Evolutionary conservation across 2,113 vertebrate genomes (phyloP), one percentile per base, ranked within the genome.

Genomic region (Mesocricetus auratus): DNA sequence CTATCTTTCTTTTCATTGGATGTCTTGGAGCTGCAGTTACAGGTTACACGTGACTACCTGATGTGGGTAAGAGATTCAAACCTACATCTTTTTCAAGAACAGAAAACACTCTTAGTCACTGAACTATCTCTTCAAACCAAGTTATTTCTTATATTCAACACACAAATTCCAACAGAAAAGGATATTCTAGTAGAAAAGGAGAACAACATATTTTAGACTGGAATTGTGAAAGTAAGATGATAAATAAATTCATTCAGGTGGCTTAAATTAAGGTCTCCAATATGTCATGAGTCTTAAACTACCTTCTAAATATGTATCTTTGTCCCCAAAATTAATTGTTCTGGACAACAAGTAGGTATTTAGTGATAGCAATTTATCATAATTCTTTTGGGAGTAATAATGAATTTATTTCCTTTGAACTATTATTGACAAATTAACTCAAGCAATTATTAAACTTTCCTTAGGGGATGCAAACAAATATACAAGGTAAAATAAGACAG

Each of bases 341-440:
- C 36, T 56, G 3, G 4, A 29, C 7, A 53, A 16, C 21, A 71
- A 29, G 4, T 71, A 53, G 47, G 29, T 71, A 88, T 53, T 47
- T n/a, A 11, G 4, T 73, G 15, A 39, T 31, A 29, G 3, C 5
- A 53, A 56, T 69, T 53, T 17, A 87, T 56, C 11, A 33, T 47
- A 68, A 36, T 47, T 47, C 15, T 85, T 95, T 91, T 97, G 82
- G 91, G 89, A 91, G 69, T 71, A 97, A 88, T 85, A 92, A 94
- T 77, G 64, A 94, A 91, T 97, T 95, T 95, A 93, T 94, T 98
- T 98, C 83, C 95, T 97, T 90, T 91, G 19, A 83, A 91, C 83
- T 96, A 69, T 94, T 94, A 83, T 82, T 96, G 64, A 33, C 94
- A 88, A 79, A 31, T 42, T 94, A 71, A 87, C 73, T 77, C 86